Evolutionary conservation across 2,888 invertebrate genomes (phyloP), one percentile per base, ranked within the genome.

Genomic region (Trypoxylon attenuatum): DNA sequence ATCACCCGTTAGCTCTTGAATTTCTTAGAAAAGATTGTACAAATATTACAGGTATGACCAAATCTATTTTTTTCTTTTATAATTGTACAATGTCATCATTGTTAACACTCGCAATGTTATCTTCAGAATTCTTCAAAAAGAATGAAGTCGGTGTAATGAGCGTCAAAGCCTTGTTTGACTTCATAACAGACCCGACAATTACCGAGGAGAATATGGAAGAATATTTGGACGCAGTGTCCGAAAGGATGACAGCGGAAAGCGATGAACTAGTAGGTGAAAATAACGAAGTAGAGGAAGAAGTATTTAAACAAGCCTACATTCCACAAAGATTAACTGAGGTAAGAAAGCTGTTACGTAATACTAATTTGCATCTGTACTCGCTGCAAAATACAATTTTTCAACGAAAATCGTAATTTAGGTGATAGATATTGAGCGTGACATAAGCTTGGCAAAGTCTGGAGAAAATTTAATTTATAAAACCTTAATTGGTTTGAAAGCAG

Each of bases 21-120:
- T 99, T 99, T 87, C 89, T 99, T 45, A 90, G 98, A 60, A 97
- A 95, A 84, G 99, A 99, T 88, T 97, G 98, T 83, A 94, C 93
- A 18, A 99, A 99, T 87, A 92, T 99, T 57, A 92, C 91, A 82
- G 90, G 91, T 91, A 80, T 60, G 39, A 52, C 5, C 29, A n/a
- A 56, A 19, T 22, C n/a, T n/a, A n/a, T n/a, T n/a, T n/a, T n/a
- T n/a, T n/a, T n/a, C n/a, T n/a, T n/a, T n/a, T n/a, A n/a, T n/a
- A n/a, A n/a, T n/a, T 49, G 23, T 18, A 21, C 19, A 13, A 41
- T 53, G n/a, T 6, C 2, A 13, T 33, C 18, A 8, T 16, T 8
- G 16, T 3, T 18, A 6, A 38, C 6, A 23, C 8, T 27, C 15
- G 5, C n/a, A 10, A 15, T 55, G 22, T 39, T 53, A 2, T 60